Evolutionary conservation across 2,113 vertebrate genomes (phyloP).

Genomic region (Cinclus cinclus): DNA sequence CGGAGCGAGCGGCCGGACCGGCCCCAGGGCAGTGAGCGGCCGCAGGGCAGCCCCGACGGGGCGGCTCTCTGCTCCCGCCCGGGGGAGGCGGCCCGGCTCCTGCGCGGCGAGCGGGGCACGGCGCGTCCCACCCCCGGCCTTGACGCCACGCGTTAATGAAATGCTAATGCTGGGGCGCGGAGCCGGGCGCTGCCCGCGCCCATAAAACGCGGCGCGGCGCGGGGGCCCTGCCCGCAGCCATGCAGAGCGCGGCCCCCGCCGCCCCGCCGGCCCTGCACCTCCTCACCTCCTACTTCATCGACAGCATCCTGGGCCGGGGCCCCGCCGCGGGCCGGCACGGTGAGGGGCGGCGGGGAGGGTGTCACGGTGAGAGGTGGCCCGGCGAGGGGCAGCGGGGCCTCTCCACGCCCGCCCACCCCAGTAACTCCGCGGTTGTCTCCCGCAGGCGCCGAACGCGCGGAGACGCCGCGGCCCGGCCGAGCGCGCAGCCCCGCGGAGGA

Average conservation of each 20-base stretch:
- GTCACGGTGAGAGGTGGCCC: neutral
- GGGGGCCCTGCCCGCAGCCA: neutral
- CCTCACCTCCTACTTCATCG: slow-evolving; percentile 69
- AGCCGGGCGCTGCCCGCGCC: slow-evolving; percentile 13
- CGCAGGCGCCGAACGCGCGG: neutral
- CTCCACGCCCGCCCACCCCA: neutral
- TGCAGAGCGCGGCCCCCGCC: slow-evolving; percentile 48
- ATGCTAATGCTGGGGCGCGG: slow-evolving; percentile 39
- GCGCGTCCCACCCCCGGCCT: slow-evolving; percentile 50
- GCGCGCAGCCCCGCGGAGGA: neutral
- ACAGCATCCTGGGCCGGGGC: slow-evolving; percentile 49
- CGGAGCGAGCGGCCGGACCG: accelerated
- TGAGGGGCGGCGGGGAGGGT: neutral
- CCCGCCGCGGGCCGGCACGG: neutral
- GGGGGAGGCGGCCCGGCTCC: neutral
- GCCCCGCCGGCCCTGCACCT: slow-evolving; percentile 38
- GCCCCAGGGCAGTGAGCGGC: neutral
- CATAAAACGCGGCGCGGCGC: slow-evolving; percentile 40
- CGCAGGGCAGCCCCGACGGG: neutral
- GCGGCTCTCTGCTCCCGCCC: neutral
- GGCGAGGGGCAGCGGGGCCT: neutral
- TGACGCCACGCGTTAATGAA: slow-evolving; percentile 50
- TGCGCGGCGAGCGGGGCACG: neutral
- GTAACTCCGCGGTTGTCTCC: neutral
- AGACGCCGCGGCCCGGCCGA: neutral